phyloP scores from a whole-genome alignment of 2,113 vertebrate genomes.

The Pseudonaja textilis region DNA sequence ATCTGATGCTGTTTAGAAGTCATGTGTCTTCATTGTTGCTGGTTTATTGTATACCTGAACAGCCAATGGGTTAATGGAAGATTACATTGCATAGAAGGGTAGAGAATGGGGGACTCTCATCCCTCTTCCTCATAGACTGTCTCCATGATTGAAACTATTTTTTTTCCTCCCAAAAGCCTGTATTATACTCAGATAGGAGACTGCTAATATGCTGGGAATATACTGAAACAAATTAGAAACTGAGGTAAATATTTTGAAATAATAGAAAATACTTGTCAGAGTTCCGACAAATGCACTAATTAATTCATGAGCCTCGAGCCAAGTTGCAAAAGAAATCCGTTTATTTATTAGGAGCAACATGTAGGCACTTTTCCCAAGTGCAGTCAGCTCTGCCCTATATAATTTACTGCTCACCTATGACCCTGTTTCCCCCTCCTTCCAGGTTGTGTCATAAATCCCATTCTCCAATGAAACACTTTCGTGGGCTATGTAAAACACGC shows the following conservation, averaged over 20 bases:
- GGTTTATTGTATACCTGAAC: neutral
- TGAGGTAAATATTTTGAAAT: neutral
- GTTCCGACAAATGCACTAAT: no score
- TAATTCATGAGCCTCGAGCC: no score
- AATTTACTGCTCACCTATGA: no score
- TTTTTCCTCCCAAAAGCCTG: neutral
- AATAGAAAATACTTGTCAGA: no score
- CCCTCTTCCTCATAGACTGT: neutral
- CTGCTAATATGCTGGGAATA: neutral
- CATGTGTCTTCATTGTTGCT: neutral
- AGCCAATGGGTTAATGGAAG: neutral
- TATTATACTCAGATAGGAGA: neutral
- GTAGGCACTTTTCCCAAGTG: no score
- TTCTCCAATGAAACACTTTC: no score
- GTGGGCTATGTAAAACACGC: no score
- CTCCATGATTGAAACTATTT: neutral
- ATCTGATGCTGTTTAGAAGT: neutral
- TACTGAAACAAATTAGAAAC: neutral
- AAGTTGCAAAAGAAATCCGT: no score
- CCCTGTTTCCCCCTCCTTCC: no score
- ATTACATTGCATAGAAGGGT: neutral
- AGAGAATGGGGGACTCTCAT: neutral
- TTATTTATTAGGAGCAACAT: no score
- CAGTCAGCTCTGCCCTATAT: no score
- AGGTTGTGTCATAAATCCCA: no score